Base-by-base conservation (phyloP, 2,113 vertebrate genomes). In the Callipepla californica region DNA sequence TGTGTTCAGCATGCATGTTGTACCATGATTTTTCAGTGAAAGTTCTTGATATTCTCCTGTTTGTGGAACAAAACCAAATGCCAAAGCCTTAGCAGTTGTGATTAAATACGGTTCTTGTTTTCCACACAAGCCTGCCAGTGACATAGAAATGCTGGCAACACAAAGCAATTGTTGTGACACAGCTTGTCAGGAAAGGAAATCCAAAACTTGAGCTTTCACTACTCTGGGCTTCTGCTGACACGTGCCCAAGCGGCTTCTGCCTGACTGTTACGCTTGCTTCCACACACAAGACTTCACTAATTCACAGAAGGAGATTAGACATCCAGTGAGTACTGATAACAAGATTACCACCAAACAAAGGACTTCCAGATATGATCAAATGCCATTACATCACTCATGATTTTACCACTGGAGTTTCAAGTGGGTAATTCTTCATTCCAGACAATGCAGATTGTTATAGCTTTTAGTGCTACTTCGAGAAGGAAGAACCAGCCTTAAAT, bases 41-140 rank as follows among this genome's bases (percentile, higher is more conserved):
- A 62, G 12, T 69, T 89, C 79, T 70, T 63, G 5, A 15, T 70
- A 38, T 32, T 19, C 4, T 87, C 9, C 42, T 83, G 42, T 82
- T 87, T 67, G 25, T 87, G 79, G n/a, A 87, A 82, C n/a, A 91
- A 75, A 87, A 91, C n/a, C 18, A 80, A 87, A 66, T 38, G 30
- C 40, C 66, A 66, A 42, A 80, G 23, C 20, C 47, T 51, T 11
- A 32, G 23, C 44, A 13, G 68, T 85, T 80, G 44, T 48, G 36
- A 82, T 85, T 45, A 87, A 82, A 87, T 77, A 68, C 6, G 36
- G 19, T 19, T 90, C 90, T 62, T 76, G n/a, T 83, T 93, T 90
- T 62, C 63, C 61, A 90, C 63, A 53, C 3, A 3, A 76, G 67
- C 36, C 63, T 57, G 73, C 47, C 0, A 6, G 48, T 93, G 70